A percentile compares a stretch with the other conserved stretches of the same genome.
Evolutionary conservation across 2,113 vertebrate species (phyloP).

Genomic region (Boulengeromyrus knoepffleri): DNA sequence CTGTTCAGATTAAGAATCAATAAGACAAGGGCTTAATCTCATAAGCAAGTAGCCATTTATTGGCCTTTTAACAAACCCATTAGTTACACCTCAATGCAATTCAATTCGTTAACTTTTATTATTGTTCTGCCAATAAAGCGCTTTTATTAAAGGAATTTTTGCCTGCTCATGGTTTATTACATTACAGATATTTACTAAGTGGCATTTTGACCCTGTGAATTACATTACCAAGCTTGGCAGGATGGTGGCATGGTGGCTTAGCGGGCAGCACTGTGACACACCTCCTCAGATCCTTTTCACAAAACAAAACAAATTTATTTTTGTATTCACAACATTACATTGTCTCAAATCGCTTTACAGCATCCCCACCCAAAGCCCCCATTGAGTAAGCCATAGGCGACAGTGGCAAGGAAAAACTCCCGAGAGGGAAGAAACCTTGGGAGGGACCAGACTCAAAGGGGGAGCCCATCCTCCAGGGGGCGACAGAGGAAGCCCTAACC

Average conservation of each 20-base stretch:
- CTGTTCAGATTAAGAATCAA: not conserved
- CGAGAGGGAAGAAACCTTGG: no score
- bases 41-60: conserved; percentile 51
- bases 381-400: no score
- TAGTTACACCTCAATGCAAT: conserved; percentile 48
- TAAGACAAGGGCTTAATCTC: not conserved
- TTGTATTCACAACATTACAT: no score
- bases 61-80: conserved; percentile 47
- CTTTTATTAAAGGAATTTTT: conserved; percentile 62
- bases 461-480: no score
- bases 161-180: conserved; percentile 62
- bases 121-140: conserved; percentile 51
- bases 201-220: not conserved
- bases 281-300: not conserved
- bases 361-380: no score
- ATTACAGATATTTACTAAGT: conserved; percentile 38
- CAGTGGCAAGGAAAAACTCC: no score
- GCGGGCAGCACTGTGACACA: not conserved
- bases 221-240: not conserved
- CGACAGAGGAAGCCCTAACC: no score
- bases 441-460: no score
- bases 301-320: no score
- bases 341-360: no score
- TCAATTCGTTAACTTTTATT: conserved; percentile 54
- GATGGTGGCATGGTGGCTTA: not conserved